These are phyloP conservation scores for Cyrtorhinus lividipennis DNA, from an alignment of 1,140 invertebrate species.

Conservation along the genomic window DNA sequence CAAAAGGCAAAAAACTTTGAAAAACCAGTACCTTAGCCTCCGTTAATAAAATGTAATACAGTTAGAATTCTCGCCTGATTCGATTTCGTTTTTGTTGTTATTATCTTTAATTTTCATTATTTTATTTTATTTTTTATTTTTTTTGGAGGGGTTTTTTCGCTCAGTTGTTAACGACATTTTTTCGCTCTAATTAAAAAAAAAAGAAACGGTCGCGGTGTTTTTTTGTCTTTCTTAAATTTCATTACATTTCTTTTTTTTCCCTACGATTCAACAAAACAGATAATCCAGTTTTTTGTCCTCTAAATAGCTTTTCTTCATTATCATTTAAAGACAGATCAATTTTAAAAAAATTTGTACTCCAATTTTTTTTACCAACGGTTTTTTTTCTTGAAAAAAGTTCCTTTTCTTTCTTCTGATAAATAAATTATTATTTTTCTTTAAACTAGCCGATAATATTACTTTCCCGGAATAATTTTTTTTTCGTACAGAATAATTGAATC, in stretches of 20 bases:
- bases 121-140: too few relatives aligned
- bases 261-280: slow-evolving; percentile 12
- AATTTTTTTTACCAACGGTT: background rate
- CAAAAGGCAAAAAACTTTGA: background rate
- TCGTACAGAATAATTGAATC: too few relatives aligned
- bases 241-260: background rate
- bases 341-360: background rate
- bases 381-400: background rate
- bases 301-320: slow-evolving; percentile 6
- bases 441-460: background rate
- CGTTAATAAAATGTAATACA: slow-evolving; percentile 1
- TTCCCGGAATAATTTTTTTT: background rate
- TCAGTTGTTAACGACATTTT: slow-evolving; percentile 11
- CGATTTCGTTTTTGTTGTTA: too few relatives aligned
- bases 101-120: too few relatives aligned
- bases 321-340: background rate
- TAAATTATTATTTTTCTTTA: background rate
- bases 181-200: background rate
- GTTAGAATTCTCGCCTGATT: background rate
- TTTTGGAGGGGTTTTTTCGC: slow-evolving; percentile 9
- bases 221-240: background rate
- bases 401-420: background rate
- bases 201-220: background rate
- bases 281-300: slow-evolving; percentile 12
- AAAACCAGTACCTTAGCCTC: slow-evolving; percentile 3